Evolutionary conservation across 2,797 vertebrate genomes (phyloP), one percentile per base, ranked within the genome.

Genomic region (Myripristis jacobus): DNA sequence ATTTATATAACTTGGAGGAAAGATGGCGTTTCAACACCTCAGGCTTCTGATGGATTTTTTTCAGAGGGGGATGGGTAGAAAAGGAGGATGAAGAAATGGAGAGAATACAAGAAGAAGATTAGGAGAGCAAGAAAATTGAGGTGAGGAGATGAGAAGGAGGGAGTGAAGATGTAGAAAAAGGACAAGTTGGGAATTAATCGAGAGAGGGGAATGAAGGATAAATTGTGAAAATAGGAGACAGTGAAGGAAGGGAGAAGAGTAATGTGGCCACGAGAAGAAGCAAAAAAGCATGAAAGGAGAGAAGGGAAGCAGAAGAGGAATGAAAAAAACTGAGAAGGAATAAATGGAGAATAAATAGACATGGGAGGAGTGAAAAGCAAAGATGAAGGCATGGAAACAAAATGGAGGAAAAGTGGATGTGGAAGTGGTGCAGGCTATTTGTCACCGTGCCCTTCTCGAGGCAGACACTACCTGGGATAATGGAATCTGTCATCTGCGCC

Each of bases 1-100:
- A 91, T 90, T 89, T 85, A 85, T 82, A 51, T 55, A 83, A 69
- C 68, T 64, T 31, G 54, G 70, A 19, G 4, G 79, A 79, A 77
- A 73, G 81, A 79, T 77, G 79, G 70, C 31, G 59, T 82, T 77
- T 77, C 57, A 41, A 58, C 72, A 51, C 73, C 64, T 47, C 64
- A 50, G 51, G 27, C 62, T 8, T 70, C 31, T 69, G 74, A 85
- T 61, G 69, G 76, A 78, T 82, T 66, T 71, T 71, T 79, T 6
- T 2, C 53, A 22, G 53, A 55, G 55, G 60, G 60, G 34, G 22
- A 57, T 36, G 10, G 19, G 54, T 50, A 34, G 46, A 41, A 57
- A 29, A 47, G n/a, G n/a, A n/a, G n/a, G n/a, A n/a, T n/a, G n/a
- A n/a, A n/a, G n/a, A n/a, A n/a, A n/a, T n/a, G n/a, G n/a, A n/a